Evolutionary conservation across 1,140 invertebrate species (phyloP), one percentile per base, ranked within the genome.

Genomic region (Lepidurus packardi): DNA sequence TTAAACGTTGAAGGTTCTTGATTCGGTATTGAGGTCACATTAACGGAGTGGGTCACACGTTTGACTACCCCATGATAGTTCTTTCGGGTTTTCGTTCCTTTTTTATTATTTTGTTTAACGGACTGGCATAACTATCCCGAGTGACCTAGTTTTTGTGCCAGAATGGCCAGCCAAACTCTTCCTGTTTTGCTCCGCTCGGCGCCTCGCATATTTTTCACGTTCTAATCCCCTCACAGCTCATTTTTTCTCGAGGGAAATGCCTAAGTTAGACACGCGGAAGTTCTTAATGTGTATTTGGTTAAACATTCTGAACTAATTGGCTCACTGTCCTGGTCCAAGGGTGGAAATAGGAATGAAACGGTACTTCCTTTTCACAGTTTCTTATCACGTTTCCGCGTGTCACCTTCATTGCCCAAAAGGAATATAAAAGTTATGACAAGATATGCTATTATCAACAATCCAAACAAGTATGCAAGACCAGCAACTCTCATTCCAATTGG

Each of bases 21-120:
- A 34, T 34, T 34, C 34, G 34, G 34, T 34, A 34, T 65, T n/a
- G 53, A 65, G 53, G 53, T 65, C 53, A 65, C 53, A 65, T 13
- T 47, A 65, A 65, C 53, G 53, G 53, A 65, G 53, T 65, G 53
- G 53, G 53, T 65, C 53, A 65, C 53, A 8, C 53, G 8, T 65
- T 65, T 65, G 53, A 65, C 53, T 65, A n/a, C 53, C 53, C 53
- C 53, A 65, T 65, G 53, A 21, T n/a, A 65, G 53, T 7, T 16
- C 6, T 16, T 65, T 65, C 53, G 21, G 34, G 3, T 34, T 65
- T 21, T 21, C 13, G 21, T n/a, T 13, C 10, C 53, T 65, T 65
- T 21, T 11, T 16, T 16, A 9, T 16, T 21, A 21, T 65, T 21
- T 65, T 65, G 16, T 65, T 34, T 34, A 34, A 34, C 34, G 3